A percentile compares a stretch with the other conserved stretches of the same genome.
Conservation (phyloP, 2,888 invertebrate genomes). For the Agrochola lychnidis region DNA sequence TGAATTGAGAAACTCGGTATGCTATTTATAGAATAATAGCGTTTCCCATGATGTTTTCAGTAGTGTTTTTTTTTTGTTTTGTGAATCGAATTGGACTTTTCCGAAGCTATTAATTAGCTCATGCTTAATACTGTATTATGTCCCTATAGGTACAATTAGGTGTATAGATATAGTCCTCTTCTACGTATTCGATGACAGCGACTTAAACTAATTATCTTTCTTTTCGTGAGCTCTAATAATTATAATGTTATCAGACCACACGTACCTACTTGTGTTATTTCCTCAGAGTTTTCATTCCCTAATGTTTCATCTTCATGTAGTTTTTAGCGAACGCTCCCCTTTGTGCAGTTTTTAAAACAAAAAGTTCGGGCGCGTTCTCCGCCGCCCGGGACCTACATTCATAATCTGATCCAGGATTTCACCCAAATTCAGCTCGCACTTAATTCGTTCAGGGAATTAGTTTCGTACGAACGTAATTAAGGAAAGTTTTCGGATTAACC, state of each 20-base stretch:
- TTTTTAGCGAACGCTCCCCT: conserved; percentile 48
- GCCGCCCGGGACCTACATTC: conserved; percentile 69
- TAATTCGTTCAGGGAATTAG: conserved; percentile 89
- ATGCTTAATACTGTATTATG: not conserved
- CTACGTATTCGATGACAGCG: not conserved
- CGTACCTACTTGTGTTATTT: not conserved
- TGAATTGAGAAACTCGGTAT: conserved; percentile 16
- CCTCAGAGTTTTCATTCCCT: conserved; percentile 2
- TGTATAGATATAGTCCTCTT: not conserved
- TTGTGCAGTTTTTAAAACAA: conserved; percentile 59
- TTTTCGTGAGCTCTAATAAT: not conserved
- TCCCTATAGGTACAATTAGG: not conserved
- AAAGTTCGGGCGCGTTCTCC: conserved; percentile 42
- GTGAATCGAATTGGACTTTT: not conserved
- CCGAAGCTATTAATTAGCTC: not conserved
- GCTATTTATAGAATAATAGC: not conserved
- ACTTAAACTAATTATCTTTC: not conserved
- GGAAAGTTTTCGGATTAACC: conserved; percentile 89
- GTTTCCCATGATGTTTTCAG: not conserved
- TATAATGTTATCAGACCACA: not conserved
- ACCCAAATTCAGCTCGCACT: conserved; percentile 82
- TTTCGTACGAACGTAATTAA: conserved; percentile 87
- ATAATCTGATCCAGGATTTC: conserved; percentile 83
- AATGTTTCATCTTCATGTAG: conserved; percentile 20
- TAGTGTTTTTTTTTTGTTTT: not conserved